Evolutionary conservation across 1,140 invertebrate genomes (phyloP).

Genomic region (Gryllus bimaculatus): DNA sequence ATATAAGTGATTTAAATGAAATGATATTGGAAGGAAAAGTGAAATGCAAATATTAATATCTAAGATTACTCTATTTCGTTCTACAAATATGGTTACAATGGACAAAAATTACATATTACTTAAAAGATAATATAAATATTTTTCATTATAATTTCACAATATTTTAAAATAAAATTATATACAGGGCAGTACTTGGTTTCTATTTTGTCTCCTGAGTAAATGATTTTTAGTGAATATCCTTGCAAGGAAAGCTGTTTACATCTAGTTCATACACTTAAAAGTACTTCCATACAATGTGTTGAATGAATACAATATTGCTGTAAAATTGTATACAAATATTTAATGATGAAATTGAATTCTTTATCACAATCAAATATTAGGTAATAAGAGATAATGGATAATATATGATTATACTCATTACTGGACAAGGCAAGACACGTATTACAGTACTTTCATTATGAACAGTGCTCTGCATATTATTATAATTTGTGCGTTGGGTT

Average conservation of each 20-base stretch:
- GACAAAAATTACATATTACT: neutral
- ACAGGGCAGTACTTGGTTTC: neutral
- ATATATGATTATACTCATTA: neutral
- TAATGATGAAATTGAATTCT: neutral
- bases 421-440: neutral
- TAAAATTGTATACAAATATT: conserved; percentile 6
- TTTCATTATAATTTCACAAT: neutral
- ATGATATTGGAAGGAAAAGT: too few relatives aligned
- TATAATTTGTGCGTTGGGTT: neutral
- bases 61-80: conserved; percentile 2
- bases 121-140: conserved; percentile 6
- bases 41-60: neutral
- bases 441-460: neutral
- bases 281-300: neutral
- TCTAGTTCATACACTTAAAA: neutral
- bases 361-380: neutral
- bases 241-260: neutral
- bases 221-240: neutral
- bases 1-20: too few relatives aligned
- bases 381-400: neutral
- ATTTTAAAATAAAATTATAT: conserved; percentile 3
- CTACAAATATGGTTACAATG: conserved; percentile 1
- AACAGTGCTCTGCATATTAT: neutral
- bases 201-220: conserved; percentile 5
- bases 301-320: neutral